These are phyloP conservation scores for Acronicta alni DNA, from an alignment of 2,888 invertebrate genomes.

Conservation along the genomic window DNA sequence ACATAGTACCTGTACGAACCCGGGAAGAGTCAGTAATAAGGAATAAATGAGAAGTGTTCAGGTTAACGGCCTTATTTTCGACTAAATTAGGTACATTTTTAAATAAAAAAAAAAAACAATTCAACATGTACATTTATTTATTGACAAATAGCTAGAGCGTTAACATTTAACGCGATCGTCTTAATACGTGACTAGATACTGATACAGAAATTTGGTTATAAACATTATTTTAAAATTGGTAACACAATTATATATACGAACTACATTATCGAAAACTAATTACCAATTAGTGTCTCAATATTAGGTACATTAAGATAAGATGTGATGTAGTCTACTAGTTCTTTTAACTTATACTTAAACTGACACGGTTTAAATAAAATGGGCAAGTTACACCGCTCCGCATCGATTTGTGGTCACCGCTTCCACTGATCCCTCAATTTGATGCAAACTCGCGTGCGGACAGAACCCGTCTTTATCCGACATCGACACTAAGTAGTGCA, in stretches of 20 bases:
- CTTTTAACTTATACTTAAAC: slow-evolving; percentile 37
- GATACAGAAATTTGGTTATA: slow-evolving; percentile 57
- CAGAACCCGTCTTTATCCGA: slow-evolving; percentile 22
- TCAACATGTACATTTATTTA: slow-evolving; percentile 64
- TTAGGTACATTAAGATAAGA: slow-evolving; percentile 39
- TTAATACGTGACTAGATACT: slow-evolving; percentile 68
- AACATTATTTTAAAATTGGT: slow-evolving; percentile 30
- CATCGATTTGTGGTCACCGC: slow-evolving; percentile 15
- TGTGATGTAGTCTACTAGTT: slow-evolving; percentile 33
- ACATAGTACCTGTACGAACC: no score
- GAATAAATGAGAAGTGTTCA: no score
- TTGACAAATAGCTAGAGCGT: slow-evolving; percentile 63
- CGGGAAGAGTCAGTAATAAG: no score
- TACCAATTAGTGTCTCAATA: slow-evolving; percentile 34
- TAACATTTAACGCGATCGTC: slow-evolving; percentile 48
- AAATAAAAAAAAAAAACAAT: slow-evolving; percentile 53
- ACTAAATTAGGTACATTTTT: no score
- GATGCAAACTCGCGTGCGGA: slow-evolving; percentile 30
- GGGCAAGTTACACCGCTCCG: slow-evolving; percentile 9
- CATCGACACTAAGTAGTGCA: slow-evolving; percentile 29
- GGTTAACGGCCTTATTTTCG: no score
- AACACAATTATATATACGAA: slow-evolving; percentile 34
- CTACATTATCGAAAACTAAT: slow-evolving; percentile 37
- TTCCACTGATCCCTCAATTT: slow-evolving; percentile 33
- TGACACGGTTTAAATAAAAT: slow-evolving; percentile 27